Conservation (phyloP, 1,140 invertebrate genomes). For the Rhizoglyphus robini region DNA sequence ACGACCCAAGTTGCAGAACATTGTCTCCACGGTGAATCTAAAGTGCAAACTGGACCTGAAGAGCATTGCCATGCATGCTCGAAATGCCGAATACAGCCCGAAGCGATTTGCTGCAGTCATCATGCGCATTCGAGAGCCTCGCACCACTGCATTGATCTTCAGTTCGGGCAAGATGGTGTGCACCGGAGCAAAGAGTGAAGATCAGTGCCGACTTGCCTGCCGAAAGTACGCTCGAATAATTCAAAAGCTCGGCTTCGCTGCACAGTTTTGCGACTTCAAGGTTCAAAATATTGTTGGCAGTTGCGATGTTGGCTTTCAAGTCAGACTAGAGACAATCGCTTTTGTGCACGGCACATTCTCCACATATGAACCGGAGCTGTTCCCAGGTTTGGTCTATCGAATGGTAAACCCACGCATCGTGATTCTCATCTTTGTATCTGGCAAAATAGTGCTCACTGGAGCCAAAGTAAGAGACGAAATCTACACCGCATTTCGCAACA, state of each 20-base stretch:
- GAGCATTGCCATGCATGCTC: constrained; percentile 92
- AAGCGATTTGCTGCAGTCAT: constrained; percentile 99
- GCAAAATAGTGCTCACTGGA: too few relatives aligned
- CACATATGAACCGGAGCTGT: too few relatives aligned
- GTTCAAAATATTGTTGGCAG: constrained; percentile 99
- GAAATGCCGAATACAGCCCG: constrained; percentile 99
- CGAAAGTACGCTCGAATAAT: constrained; percentile 98
- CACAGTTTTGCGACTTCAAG: constrained; percentile 98
- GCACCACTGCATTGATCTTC: constrained; percentile 97
- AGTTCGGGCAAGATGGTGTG: constrained; percentile 99
- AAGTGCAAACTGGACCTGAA: constrained; percentile 89
- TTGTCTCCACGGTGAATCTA: constrained; percentile 94
- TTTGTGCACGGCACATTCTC: too few relatives aligned
- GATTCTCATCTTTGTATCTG: too few relatives aligned
- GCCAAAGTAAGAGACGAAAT: too few relatives aligned
- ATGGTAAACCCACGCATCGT: too few relatives aligned
- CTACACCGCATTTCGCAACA: too few relatives aligned
- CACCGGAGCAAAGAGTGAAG: constrained; percentile 98
- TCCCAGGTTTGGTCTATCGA: too few relatives aligned
- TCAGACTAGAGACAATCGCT: too few relatives aligned
- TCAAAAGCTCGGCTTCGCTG: constrained; percentile 90
- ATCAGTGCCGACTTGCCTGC: constrained; percentile 85
- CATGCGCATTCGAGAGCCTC: constrained; percentile 95
- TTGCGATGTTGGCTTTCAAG: too few relatives aligned
- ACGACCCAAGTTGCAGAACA: constrained; percentile 83